Evolutionary conservation across 2,888 invertebrate species (phyloP).

Genomic region (Rhodophaea formosa): DNA sequence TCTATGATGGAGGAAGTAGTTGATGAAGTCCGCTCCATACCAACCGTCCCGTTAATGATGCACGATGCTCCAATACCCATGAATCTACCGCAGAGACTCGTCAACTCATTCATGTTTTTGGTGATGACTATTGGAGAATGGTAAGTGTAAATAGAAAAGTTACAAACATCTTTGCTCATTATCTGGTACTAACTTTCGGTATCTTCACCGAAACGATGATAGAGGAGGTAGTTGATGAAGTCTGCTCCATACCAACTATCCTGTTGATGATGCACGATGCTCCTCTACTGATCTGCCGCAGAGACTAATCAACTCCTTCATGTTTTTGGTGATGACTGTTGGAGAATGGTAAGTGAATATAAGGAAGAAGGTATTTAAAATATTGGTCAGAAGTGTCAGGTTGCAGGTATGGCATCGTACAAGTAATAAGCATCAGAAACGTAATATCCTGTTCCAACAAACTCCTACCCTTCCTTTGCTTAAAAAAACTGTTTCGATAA

Average conservation of each 20-base stretch:
- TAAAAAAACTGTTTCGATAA: too few species aligned
- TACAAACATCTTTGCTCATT: too few species aligned
- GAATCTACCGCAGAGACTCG: constrained; percentile 42
- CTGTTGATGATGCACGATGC: constrained; percentile 42
- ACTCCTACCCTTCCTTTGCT: too few species aligned
- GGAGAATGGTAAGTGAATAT: constrained; percentile 37
- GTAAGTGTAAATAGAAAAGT: constrained; percentile 33
- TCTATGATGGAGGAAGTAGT: constrained; percentile 43
- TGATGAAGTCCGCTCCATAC: constrained; percentile 46
- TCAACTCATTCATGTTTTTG: constrained; percentile 34
- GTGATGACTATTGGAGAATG: constrained; percentile 28
- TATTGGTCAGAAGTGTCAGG: too few species aligned
- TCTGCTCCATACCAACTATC: constrained; percentile 40
- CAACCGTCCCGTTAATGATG: constrained; percentile 42
- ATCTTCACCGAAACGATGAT: too few species aligned
- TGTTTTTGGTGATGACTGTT: constrained; percentile 26
- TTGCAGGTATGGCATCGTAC: too few species aligned
- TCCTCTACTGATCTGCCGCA: constrained; percentile 42
- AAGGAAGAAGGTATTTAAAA: too few species aligned
- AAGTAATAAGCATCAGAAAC: too few species aligned
- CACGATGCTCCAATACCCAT: constrained; percentile 45
- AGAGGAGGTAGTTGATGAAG: constrained; percentile 49
- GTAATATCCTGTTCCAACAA: too few species aligned
- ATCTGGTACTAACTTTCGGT: too few species aligned
- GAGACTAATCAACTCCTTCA: constrained; percentile 38